phyloP scores from a whole-genome alignment of 2,888 invertebrate species.

The Metellina segmentata region DNA sequence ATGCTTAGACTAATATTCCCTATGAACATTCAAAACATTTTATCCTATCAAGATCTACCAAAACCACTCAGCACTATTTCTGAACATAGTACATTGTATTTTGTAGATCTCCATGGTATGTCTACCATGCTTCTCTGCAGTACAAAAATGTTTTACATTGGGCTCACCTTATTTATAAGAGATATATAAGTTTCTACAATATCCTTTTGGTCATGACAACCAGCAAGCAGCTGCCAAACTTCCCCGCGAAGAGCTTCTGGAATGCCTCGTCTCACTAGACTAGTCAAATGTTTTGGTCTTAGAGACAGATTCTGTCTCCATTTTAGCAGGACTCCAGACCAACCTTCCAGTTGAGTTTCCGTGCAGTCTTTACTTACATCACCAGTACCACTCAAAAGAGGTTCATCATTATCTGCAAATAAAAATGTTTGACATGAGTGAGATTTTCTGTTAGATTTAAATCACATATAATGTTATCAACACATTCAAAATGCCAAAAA shows the following conservation, averaged over 20 bases:
- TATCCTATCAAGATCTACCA: no score
- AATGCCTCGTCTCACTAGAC: slow-evolving; percentile 90
- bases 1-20: no score
- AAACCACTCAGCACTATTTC: no score
- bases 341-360: slow-evolving; percentile 93
- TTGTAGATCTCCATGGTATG: no score
- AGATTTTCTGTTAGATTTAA: no score
- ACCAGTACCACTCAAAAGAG: slow-evolving; percentile 91
- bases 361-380: slow-evolving; percentile 98
- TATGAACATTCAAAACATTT: no score
- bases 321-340: slow-evolving; percentile 89
- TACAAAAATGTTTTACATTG: no score
- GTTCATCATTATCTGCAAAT: slow-evolving; percentile 81
- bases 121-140: no score
- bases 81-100: no score
- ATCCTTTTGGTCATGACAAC: slow-evolving; percentile 87
- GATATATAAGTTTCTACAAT: slow-evolving; percentile 94
- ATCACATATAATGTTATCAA: no score
- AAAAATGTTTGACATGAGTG: not conserved
- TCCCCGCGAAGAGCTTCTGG: slow-evolving; percentile 98
- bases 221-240: slow-evolving; percentile 97
- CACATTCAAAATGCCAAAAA: no score
- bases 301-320: slow-evolving; percentile 81
- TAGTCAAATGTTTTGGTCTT: slow-evolving; percentile 89
- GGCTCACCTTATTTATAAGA: slow-evolving; percentile 91